Evolutionary conservation across 2,797 vertebrate species (phyloP).

Genomic region (Crenichthys baileyi): DNA sequence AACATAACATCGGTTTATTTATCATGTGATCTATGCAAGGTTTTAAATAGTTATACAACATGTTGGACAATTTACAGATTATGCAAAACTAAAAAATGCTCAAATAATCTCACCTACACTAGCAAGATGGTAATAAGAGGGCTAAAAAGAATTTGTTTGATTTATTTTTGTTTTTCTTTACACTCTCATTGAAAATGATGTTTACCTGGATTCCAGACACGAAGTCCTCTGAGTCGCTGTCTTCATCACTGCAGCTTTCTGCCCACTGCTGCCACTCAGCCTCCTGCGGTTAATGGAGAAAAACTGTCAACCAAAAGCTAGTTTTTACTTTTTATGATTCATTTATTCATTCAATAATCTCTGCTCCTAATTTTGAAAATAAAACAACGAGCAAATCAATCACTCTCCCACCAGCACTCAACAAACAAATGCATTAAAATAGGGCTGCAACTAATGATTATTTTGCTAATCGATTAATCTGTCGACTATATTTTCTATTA

Average conservation of each 20-base stretch:
- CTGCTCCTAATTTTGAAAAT: not conserved
- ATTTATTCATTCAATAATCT: not conserved
- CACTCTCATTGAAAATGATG: not conserved
- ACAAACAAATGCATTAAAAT: no score
- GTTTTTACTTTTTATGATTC: not conserved
- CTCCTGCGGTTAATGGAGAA: conserved; percentile 69
- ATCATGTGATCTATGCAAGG: no score
- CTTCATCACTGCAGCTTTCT: conserved; percentile 87
- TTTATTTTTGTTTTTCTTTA: not conserved
- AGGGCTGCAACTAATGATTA: no score
- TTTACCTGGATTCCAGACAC: conserved; percentile 86
- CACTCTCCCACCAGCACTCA: no score
- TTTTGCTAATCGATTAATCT: no score
- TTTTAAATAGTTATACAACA: no score
- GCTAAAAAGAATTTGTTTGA: not conserved
- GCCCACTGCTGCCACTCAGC: conserved; percentile 86
- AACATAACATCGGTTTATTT: no score
- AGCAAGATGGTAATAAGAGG: not conserved
- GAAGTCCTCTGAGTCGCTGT: conserved; percentile 88
- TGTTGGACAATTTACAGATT: no score
- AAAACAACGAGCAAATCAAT: not conserved
- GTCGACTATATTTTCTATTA: no score
- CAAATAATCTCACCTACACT: not conserved
- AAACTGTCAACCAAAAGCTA: not conserved
- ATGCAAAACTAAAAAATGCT: not conserved